phyloP scores from a whole-genome alignment of 2,797 vertebrate genomes.

The Alca torda region DNA sequence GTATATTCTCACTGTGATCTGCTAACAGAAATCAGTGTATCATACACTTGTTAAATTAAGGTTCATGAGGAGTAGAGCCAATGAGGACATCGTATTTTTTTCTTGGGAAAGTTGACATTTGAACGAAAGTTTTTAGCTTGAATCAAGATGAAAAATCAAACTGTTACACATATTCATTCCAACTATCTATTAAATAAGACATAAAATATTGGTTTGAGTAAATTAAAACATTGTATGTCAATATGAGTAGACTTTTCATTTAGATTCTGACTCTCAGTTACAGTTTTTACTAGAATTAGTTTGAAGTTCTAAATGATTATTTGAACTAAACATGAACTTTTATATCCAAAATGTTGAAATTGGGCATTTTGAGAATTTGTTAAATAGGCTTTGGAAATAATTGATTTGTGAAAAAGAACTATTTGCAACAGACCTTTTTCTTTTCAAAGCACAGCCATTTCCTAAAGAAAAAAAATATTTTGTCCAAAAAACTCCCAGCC shows the following conservation, averaged over 20 bases:
- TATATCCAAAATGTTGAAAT: neutral
- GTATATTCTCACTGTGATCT: constrained; percentile 19
- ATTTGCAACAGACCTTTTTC: neutral
- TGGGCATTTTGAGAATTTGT: neutral
- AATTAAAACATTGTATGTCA: neutral
- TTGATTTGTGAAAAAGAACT: neutral
- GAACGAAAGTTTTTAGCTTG: neutral
- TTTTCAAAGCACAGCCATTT: constrained; percentile 2
- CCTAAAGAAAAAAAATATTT: neutral
- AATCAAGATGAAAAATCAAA: neutral
- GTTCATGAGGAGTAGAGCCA: neutral
- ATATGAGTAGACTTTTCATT: neutral
- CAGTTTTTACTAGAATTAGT: neutral
- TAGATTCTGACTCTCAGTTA: neutral
- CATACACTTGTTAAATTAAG: neutral
- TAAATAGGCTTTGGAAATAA: neutral
- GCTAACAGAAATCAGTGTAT: constrained; percentile 20
- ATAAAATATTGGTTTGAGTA: neutral
- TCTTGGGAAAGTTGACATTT: neutral
- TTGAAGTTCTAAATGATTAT: neutral
- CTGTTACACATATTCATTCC: neutral
- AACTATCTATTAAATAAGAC: neutral
- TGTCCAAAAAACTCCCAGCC: neutral
- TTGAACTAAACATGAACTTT: neutral
- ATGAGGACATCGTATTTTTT: neutral